Base-by-base conservation (phyloP, 2,888 invertebrate species). In the Trachelus troglodyta region DNA sequence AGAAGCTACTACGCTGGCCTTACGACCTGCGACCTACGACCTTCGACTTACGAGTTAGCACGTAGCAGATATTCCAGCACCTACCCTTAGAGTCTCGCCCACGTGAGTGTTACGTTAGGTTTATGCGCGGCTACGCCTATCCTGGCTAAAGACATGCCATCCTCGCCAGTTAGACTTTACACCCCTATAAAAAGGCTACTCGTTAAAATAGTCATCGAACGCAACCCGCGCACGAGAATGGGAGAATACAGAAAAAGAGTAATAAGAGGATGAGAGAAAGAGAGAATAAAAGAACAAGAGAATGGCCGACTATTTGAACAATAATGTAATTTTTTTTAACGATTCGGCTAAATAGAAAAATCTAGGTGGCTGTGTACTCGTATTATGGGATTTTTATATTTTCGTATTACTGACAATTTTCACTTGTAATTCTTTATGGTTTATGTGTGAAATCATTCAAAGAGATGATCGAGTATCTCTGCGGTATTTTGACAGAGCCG, bases 401-500 rank as follows among this genome's bases (percentile, higher is more conserved):
- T 23, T 56, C 56, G 56, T 23, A 56, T 56, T 56, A 3, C 56
- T 56, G 23, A 23, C 56, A 23, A 56, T 23, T 56, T 56, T 56
- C 56, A 56, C 9, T 23, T 56, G 23, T 56, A 56, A 23, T 56
- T 23, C 56, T 23, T 23, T 23, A 40, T 40, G 56, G 23, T 56
- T 56, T 56, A 9, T 56, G 56, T 23, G 23, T 3, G 23, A 56
- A 56, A 56, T 56, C 56, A 23, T 56, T 56, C 23, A 56, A 56
- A 56, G 56, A 2, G 23, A 73, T 73, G 15, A 30, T 73, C 34
- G 33, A 34, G 34, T 73, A 11, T 30, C 23, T 73, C 33, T 73
- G 73, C 69, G 34, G 34, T 69, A 69, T 34, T 34, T 74, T 35
- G 12, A 33, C 34, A 34, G 34, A 76, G 56, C 40, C 76, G 33